Evolutionary conservation across 2,888 invertebrate genomes (phyloP), one percentile per base, ranked within the genome.

Genomic region (Mythimna impura): DNA sequence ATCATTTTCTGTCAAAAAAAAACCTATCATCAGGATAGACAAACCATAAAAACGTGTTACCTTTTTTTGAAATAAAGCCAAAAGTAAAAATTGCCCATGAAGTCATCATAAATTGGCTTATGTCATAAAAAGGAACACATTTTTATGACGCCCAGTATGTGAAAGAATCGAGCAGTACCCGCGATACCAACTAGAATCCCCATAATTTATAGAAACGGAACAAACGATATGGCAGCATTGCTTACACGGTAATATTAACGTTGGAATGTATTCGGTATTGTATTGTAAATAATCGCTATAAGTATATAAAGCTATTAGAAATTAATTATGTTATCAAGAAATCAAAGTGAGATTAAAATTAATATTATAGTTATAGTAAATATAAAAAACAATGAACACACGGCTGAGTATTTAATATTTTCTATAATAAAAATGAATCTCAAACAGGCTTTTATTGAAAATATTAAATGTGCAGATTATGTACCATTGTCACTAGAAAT

Each of bases 321-420:
- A 86, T 86, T 93, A 94, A 93, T 93, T 94, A 94, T 91, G 90
- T 93, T 94, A 95, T 95, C 94, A 94, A 94, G 89, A 86, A 94
- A 93, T 93, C 93, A 95, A 74, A 74, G 96, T 96, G 96, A 96
- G 96, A 96, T 95, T 96, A 96, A 94, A 93, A 89, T 94, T 94
- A 93, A 94, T 88, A 89, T 85, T 86, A 92, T 91, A 94, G 92
- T 76, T 84, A 90, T 94, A 94, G 93, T 90, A 85, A 88, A 83
- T 85, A 77, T 73, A 77, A 78, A 77, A 78, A 81, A 81, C 77
- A 87, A 76, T 76, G 85, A 87, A 88, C 81, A 87, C 85, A 87
- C 85, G 76, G 60, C 89, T 93, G 93, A 87, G 88, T 90, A 88
- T 93, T 94, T 92, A 93, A 93, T 93, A 91, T 90, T 92, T 91